Conservation (phyloP, 2,113 vertebrate species). For the Corynorhinus townsendii region DNA sequence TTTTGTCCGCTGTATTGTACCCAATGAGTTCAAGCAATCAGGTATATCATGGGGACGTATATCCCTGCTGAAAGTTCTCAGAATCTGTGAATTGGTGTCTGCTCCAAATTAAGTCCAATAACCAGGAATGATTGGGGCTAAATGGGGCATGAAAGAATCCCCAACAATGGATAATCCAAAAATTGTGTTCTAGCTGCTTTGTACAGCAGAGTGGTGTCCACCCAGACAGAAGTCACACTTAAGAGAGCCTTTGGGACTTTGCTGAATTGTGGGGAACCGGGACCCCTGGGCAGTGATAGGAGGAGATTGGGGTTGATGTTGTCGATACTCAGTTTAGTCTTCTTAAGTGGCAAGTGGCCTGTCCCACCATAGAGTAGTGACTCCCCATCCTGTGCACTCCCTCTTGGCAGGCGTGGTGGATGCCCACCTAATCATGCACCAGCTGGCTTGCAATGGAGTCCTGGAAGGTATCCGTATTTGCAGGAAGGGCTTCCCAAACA, state of each 20-base stretch:
- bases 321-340: background rate
- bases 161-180: background rate
- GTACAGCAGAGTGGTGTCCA: background rate
- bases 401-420: conserved; percentile 60
- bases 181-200: background rate
- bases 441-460: conserved; percentile 68
- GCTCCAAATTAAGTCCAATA: background rate
- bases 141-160: background rate
- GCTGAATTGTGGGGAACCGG: background rate
- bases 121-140: background rate
- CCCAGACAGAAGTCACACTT: background rate
- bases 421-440: conserved; percentile 66
- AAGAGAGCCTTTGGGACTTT: background rate
- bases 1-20: conserved; percentile 66
- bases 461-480: conserved; percentile 74
- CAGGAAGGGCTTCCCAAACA: conserved; percentile 75
- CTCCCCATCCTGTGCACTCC: background rate
- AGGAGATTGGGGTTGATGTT: background rate
- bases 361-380: background rate
- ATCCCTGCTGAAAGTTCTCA: background rate
- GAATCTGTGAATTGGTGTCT: background rate
- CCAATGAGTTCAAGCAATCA: conserved; percentile 59
- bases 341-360: background rate
- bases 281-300: background rate
- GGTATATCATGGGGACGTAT: background rate